Base-by-base conservation (phyloP, 2,797 vertebrate species). In the Ara ararauna region DNA sequence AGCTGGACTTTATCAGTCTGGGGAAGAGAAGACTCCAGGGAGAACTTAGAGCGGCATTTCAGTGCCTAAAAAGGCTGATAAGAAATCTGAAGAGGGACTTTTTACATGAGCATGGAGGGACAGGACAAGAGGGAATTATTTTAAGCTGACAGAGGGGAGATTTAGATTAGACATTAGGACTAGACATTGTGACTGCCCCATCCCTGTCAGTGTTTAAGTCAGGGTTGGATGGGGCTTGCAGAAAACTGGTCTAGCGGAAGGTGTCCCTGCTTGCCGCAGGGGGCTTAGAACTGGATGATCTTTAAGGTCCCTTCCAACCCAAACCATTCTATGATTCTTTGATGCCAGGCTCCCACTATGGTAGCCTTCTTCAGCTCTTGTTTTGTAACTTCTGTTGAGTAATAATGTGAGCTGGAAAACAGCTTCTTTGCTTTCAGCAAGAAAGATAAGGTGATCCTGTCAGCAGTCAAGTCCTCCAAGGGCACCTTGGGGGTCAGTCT, bases 331-430 rank as follows among this genome's bases (percentile, higher is more conserved):
- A n/a, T n/a, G 20, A 56, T n/a, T 22, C 53, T 56, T 40, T 56
- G 68, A 51, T 0, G 11, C 45, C 29, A 29, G 14, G 38, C 23
- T 77, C 19, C 32, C 32, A n/a, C 11, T 22, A 45, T 0, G 0
- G 38, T 26, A 67, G 23, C 18, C 12, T 47, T 56, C 50, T 53
- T 61, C 45, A 54, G 29, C 16, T 81, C 38, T 42, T 61, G 5
- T 58, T 32, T 62, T 42, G 11, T 42, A 29, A 45, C 7, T 75
- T 83, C 24, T 50, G 34, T 44, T 24, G 13, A 75, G 9, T 36
- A 82, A 40, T 22, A 47, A 2, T 13, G 5, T 44, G 11, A 50
- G 5, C n/a, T 38, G 22, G 21, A 73, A 70, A 60, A 58, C 19
- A 90, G 20, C 9, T 66, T 36, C 7, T 58, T 78, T 58, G 19